Percentiles rank a stretch among this genome's conserved stretches.
These are phyloP conservation scores for Melolontha melolontha DNA, from an alignment of 2,888 invertebrate species.

Conservation along the genomic window DNA sequence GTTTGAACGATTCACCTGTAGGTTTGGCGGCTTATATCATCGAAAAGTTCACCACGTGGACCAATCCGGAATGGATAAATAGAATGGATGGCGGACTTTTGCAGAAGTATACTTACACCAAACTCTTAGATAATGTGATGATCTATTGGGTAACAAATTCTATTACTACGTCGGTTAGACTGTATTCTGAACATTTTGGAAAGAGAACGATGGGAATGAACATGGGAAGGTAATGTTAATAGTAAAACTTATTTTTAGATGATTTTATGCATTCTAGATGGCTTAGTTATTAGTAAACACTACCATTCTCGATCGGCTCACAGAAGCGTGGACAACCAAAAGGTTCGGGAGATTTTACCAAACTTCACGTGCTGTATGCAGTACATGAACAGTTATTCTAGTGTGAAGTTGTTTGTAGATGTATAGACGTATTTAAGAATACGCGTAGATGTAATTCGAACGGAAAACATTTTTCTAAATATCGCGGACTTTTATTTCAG, in stretches of 20 bases:
- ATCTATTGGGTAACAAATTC: slow-evolving; percentile 82
- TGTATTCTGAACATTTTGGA: slow-evolving; percentile 75
- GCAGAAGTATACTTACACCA: slow-evolving; percentile 75
- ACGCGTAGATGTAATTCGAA: no score
- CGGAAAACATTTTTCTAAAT: no score
- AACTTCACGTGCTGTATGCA: no score
- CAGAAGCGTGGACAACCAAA: no score
- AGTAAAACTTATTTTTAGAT: not conserved
- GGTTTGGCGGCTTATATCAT: slow-evolving; percentile 88
- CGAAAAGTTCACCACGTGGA: slow-evolving; percentile 86
- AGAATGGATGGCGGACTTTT: slow-evolving; percentile 75
- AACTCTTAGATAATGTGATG: slow-evolving; percentile 83
- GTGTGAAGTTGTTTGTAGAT: no score
- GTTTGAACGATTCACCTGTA: slow-evolving; percentile 78
- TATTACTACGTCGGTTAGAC: slow-evolving; percentile 78
- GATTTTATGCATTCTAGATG: not conserved
- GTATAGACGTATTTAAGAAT: no score
- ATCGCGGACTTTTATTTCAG: no score
- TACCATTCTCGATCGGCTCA: no score
- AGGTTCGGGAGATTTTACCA: no score
- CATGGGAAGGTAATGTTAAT: slow-evolving; percentile 58
- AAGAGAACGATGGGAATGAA: slow-evolving; percentile 49
- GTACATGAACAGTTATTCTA: no score
- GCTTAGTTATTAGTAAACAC: no score
- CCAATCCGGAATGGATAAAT: slow-evolving; percentile 65